Evolutionary conservation across 2,113 vertebrate genomes (phyloP).

Genomic region (Austrofundulus limnaeus): DNA sequence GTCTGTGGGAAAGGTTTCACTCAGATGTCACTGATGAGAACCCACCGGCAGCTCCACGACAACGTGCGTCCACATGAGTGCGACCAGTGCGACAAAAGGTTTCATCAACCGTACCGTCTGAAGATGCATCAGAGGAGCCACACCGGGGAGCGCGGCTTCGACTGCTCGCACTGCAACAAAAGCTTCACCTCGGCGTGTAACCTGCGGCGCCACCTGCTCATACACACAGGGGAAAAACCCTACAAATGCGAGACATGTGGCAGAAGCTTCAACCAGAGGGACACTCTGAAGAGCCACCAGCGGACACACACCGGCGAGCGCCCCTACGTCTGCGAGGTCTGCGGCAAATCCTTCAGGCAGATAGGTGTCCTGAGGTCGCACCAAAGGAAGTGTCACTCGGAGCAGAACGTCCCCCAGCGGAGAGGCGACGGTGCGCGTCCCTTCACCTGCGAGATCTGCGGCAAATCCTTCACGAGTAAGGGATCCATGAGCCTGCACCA

Average conservation of each 20-base stretch:
- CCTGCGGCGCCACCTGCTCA: slow-evolving; percentile 81
- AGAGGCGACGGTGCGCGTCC: no score
- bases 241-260: slow-evolving; percentile 71
- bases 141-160: slow-evolving; percentile 64
- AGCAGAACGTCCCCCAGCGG: no score
- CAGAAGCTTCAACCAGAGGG: slow-evolving; percentile 72
- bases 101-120: slow-evolving; percentile 70
- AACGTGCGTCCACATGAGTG: slow-evolving; percentile 67
- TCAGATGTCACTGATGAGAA: slow-evolving; percentile 65
- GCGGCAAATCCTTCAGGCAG: slow-evolving; percentile 70
- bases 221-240: slow-evolving; percentile 77
- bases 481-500: no score
- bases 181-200: slow-evolving; percentile 72
- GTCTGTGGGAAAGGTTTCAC: slow-evolving; percentile 74
- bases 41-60: slow-evolving; percentile 63
- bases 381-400: slow-evolving; percentile 60
- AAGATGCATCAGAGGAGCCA: slow-evolving; percentile 73
- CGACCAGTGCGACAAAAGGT: slow-evolving; percentile 73
- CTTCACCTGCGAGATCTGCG: no score
- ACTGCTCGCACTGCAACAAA: slow-evolving; percentile 73
- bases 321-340: slow-evolving; percentile 69
- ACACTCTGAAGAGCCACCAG: slow-evolving; percentile 69
- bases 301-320: slow-evolving; percentile 70
- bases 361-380: slow-evolving; percentile 68
- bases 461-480: no score